These are phyloP conservation scores for Laticauda colubrina DNA, from an alignment of 2,113 vertebrate species.

Conservation along the genomic window DNA sequence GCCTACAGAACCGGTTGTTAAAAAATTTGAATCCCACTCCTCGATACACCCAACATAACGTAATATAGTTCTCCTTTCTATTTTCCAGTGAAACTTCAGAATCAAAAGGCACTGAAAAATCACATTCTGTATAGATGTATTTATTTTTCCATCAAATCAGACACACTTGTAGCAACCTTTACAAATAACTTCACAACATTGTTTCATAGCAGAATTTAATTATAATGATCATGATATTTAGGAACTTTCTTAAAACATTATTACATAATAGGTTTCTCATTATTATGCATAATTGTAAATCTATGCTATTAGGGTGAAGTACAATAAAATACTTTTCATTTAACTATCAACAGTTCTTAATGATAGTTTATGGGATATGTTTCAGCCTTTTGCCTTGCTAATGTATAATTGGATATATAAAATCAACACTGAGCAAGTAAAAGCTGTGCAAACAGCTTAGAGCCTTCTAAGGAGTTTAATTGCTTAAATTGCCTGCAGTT, in stretches of 20 bases:
- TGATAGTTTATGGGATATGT: constrained; percentile 22
- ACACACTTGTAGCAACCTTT: constrained; percentile 12
- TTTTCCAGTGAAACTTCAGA: neutral
- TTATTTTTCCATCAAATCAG: neutral
- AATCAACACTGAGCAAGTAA: constrained; percentile 17
- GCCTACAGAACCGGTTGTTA: too few relatives aligned
- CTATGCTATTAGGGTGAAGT: constrained; percentile 12
- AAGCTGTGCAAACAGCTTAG: constrained; percentile 20
- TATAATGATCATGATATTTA: constrained; percentile 32
- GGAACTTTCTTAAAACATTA: neutral
- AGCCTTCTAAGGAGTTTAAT: constrained; percentile 24
- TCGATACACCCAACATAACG: neutral
- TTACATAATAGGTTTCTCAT: constrained; percentile 14
- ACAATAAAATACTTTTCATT: constrained; percentile 25
- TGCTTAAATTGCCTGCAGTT: constrained; percentile 8
- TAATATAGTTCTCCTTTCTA: neutral
- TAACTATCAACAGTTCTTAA: neutral
- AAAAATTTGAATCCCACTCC: too few relatives aligned
- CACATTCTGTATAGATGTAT: neutral
- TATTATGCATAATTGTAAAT: constrained; percentile 15
- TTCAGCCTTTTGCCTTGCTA: neutral
- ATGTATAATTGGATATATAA: constrained; percentile 27
- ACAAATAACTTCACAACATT: neutral
- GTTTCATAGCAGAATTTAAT: constrained; percentile 4
- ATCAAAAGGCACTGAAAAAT: neutral